Base-by-base conservation (phyloP, 2,888 invertebrate species). In the Parasteatoda lunata region DNA sequence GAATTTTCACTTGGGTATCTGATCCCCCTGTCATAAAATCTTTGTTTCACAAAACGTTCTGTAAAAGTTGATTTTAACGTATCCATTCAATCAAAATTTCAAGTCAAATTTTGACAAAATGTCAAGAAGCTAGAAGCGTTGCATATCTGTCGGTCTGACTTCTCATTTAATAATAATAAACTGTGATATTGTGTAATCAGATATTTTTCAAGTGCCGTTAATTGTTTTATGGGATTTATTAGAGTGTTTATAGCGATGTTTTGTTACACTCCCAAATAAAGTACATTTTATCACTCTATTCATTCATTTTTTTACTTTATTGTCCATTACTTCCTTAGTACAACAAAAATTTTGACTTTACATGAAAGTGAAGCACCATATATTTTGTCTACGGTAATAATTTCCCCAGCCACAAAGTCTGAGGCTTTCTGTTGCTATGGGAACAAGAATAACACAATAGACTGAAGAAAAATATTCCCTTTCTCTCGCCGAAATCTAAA, bases 191-290 rank as follows among this genome's bases (percentile, higher is more conserved):
- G 77, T 51, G 64, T 80, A 47, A 51, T 45, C 52, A 80, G 11
- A 64, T 54, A 64, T 70, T 47, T 52, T 51, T 64, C 65, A 80
- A 80, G 73, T 73, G 80, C 80, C 80, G 80, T 72, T 80, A 80
- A 64, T 64, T 65, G 52, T 77, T 80, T 49, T 65, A 71, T 48
- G 80, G 80, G 72, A 70, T 59, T 59, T 64, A 79, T 54, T 59
- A 80, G 48, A 80, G 80, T 59, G 71, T 79, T 30, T 79, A 59
- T 79, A 79, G 79, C 52, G 11, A 80, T 72, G 80, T 80, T 80
- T 72, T 80, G 80, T 80, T 80, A 80, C 80, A 80, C 80, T 72
- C 72, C 73, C 80, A 64, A 80, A 54, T 66, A 80, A 80, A 80
- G 52, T 72, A 73, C 80, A 80, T 80, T 80, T 80, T 80, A 80